Evolutionary conservation across 2,113 vertebrate species (phyloP), one percentile per base, ranked within the genome.

Genomic region (Hemiprocne comata): DNA sequence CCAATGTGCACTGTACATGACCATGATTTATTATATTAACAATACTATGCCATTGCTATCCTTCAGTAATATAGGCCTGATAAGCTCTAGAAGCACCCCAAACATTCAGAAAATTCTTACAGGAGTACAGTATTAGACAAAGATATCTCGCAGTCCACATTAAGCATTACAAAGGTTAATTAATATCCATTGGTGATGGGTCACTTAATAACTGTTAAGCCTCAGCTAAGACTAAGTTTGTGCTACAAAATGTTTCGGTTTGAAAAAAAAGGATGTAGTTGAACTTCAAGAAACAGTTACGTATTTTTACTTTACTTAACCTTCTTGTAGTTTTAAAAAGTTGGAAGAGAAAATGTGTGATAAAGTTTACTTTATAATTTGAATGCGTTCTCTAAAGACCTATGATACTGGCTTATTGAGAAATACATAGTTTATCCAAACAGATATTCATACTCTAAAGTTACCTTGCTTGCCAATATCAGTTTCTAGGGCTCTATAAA

Each of bases 161-260:
- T 66, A 89, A 94, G 60, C 24, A 44, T 91, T 87, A 50, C 34
- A 92, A 89, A 93, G 34, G 29, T 71, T 85, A 94, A 85, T 84
- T 86, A 91, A 96, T 87, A 85, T 67, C 89, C 86, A 16, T 36
- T 79, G 69, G 11, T 66, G 74, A 90, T 90, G 74, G 34, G 46
- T 67, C 36, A 81, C 78, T 94, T 95, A 93, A 92, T 95, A 97
- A 84, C 87, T 17, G 0, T 80, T 89, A 86, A 96, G 40, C 40
- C 36, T 94, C 55, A 81, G 69, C 46, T 91, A 74, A 88, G 48
- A 57, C 70, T 80, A 96, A 62, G 34, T 87, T 96, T 75, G 40
- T 40, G 42, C 19, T 93, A 42, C 19, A 80, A 31, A 48, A 80
- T 81, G 1, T 62, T 88, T 34, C 38, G 4, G 6, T 74, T 89